Evolutionary conservation across 2,113 vertebrate genomes (phyloP).

Genomic region (Gnathonemus echidnorhynchus): DNA sequence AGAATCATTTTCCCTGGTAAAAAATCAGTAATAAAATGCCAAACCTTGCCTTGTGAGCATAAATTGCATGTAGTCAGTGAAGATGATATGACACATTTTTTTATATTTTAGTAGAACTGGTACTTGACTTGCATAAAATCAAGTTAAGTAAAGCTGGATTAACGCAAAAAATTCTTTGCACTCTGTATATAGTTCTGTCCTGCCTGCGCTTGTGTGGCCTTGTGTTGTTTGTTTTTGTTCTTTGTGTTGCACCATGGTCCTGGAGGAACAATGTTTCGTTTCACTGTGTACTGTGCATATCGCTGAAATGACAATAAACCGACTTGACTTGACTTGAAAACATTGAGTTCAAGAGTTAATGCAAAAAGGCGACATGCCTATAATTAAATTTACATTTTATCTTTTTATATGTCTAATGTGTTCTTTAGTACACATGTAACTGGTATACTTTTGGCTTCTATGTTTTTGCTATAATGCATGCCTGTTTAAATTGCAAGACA

Average conservation of each 20-base stretch:
- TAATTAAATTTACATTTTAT: not conserved
- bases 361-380: not conserved
- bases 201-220: not conserved
- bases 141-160: not conserved
- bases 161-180: not conserved
- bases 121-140: not conserved
- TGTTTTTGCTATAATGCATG: not conserved
- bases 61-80: not conserved
- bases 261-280: not conserved
- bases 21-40: not conserved
- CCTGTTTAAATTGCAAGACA: not conserved
- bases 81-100: not conserved
- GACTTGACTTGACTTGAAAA: not conserved
- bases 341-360: not conserved
- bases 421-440: not conserved
- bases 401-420: not conserved
- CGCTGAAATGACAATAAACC: not conserved
- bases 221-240: not conserved
- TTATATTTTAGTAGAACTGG: not conserved
- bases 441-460: not conserved
- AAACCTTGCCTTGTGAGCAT: not conserved
- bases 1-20: not conserved
- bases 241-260: not conserved
- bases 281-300: not conserved
- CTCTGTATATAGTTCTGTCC: not conserved